phyloP scores from a whole-genome alignment of 2,797 vertebrate species.

The Trachops cirrhosus region DNA sequence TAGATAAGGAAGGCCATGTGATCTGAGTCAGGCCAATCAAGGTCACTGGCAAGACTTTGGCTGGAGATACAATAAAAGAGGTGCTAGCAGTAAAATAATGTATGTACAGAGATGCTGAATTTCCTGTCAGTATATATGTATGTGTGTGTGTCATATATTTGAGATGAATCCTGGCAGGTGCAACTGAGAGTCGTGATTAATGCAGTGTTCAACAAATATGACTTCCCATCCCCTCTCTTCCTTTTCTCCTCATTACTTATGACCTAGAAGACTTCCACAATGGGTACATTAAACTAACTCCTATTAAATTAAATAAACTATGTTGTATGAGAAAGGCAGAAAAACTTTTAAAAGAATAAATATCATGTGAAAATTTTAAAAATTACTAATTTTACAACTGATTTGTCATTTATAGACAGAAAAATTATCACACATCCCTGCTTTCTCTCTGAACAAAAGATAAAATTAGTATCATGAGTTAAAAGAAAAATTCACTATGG shows the following conservation, averaged over 20 bases:
- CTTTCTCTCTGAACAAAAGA: conserved; percentile 29
- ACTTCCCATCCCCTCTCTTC: not conserved
- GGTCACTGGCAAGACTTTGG: not conserved
- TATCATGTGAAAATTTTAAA: not conserved
- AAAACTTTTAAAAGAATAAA: not conserved
- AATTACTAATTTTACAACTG: conserved; percentile 14
- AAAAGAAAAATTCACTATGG: not conserved
- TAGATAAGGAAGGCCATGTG: not conserved
- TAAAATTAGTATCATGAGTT: not conserved
- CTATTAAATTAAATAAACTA: not conserved
- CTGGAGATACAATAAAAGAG: not conserved
- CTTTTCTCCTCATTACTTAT: not conserved
- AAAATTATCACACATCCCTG: not conserved
- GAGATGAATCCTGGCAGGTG: not conserved
- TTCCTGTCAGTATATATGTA: not conserved
- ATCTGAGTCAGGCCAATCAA: not conserved
- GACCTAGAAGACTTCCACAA: not conserved
- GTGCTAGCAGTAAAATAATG: not conserved
- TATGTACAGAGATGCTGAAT: not conserved
- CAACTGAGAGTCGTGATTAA: not conserved
- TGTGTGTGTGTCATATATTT: not conserved
- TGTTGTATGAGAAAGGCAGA: not conserved
- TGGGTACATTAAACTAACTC: not conserved
- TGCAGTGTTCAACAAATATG: not conserved
- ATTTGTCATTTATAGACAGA: not conserved